A percentile compares a stretch with the other conserved stretches of the same genome.
Conservation (phyloP, 2,113 vertebrate genomes). For the Fulica atra region DNA sequence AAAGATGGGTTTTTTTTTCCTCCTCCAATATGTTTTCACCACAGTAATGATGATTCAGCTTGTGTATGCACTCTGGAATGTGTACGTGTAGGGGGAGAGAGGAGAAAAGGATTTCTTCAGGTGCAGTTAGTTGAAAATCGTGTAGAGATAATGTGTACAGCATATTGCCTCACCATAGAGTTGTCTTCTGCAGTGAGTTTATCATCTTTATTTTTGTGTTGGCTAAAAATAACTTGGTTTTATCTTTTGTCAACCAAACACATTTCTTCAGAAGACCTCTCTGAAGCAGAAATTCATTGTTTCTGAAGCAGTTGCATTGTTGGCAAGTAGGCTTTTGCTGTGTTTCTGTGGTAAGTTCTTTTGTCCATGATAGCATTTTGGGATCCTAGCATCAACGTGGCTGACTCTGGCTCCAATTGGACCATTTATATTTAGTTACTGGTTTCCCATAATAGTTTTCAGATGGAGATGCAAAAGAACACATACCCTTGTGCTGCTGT, state of each 20-base stretch:
- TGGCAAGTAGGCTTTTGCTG: neutral
- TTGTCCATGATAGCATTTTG: constrained; percentile 38
- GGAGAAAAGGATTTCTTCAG: neutral
- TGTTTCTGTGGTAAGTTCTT: constrained; percentile 39
- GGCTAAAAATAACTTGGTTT: neutral
- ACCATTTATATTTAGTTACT: constrained; percentile 57
- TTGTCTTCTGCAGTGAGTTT: neutral
- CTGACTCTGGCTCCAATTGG: neutral
- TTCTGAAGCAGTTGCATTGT: neutral
- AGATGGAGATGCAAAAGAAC: constrained; percentile 50
- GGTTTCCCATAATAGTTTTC: constrained; percentile 62
- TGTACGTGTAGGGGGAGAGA: neutral
- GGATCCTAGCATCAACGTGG: constrained; percentile 16
- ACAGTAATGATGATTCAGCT: constrained; percentile 16
- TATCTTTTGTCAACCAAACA: neutral
- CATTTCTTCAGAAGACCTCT: neutral
- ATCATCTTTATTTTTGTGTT: neutral
- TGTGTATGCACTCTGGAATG: constrained; percentile 15
- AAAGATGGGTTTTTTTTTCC: neutral
- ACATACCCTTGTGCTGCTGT: constrained; percentile 51
- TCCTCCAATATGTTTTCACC: neutral
- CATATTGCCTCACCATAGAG: neutral
- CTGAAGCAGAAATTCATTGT: neutral
- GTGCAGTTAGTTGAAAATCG: neutral
- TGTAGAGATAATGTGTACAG: neutral